These are phyloP conservation scores for Aphelenchoides fujianensis DNA, from an alignment of 1,140 invertebrate genomes.

Conservation along the genomic window DNA sequence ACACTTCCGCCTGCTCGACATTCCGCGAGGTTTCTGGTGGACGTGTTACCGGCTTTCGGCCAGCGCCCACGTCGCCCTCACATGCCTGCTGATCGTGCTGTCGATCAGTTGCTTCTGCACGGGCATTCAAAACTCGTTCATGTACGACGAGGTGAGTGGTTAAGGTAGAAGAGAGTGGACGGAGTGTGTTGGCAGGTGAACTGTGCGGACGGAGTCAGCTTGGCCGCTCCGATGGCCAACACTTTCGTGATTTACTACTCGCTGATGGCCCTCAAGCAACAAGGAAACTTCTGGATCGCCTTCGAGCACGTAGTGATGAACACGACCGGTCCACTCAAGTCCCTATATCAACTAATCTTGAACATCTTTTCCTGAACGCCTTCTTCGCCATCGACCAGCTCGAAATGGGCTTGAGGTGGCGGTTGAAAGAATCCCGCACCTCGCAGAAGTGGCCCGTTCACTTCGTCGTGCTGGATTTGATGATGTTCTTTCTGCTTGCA, in stretches of 20 bases:
- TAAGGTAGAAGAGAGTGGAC: not conserved
- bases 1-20: slow-evolving; percentile 23
- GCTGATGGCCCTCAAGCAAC: slow-evolving; percentile 33
- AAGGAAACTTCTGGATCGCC: slow-evolving; percentile 28
- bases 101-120: slow-evolving; percentile 32
- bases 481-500: not conserved
- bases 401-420: slow-evolving; percentile 23
- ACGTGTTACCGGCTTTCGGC: slow-evolving; percentile 7
- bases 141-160: slow-evolving; percentile 35
- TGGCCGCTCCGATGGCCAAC: slow-evolving; percentile 31
- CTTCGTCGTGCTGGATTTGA: slow-evolving; percentile 20
- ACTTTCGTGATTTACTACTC: slow-evolving; percentile 30
- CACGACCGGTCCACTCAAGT: too few relatives aligned
- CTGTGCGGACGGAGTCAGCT: slow-evolving; percentile 22
- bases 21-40: slow-evolving; percentile 24
- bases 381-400: slow-evolving; percentile 34
- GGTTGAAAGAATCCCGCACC: slow-evolving; percentile 8
- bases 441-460: slow-evolving; percentile 29
- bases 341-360: too few relatives aligned
- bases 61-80: slow-evolving; percentile 1
- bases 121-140: slow-evolving; percentile 34
- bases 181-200: not conserved
- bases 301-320: slow-evolving; percentile 32
- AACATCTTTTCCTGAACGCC: slow-evolving; percentile 20
- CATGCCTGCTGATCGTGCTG: slow-evolving; percentile 19